phyloP scores from a whole-genome alignment of 2,888 invertebrate genomes.

The Leptinotarsa juncta region DNA sequence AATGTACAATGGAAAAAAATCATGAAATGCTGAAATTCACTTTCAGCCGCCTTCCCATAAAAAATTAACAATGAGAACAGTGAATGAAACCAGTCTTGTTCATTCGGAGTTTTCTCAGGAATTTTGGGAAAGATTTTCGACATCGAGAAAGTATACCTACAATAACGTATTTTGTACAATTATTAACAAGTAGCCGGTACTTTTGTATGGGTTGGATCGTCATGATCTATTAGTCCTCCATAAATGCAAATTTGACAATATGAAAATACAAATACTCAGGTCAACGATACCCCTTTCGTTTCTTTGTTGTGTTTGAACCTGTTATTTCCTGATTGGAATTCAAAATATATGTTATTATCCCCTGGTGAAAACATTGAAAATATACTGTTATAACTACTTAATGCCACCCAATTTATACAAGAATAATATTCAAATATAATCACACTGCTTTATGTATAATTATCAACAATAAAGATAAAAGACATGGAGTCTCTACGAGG shows the following conservation, averaged over 20 bases:
- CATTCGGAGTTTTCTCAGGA: too few species aligned
- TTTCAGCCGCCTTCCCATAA: too few species aligned
- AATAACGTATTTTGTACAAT: too few species aligned
- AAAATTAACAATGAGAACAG: too few species aligned
- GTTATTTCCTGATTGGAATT: slow-evolving; percentile 8
- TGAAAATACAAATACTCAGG: neutral
- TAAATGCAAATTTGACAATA: neutral
- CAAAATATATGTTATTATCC: neutral
- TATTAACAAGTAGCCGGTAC: too few species aligned
- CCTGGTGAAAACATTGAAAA: neutral
- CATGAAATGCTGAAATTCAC: too few species aligned
- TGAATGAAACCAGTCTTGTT: too few species aligned
- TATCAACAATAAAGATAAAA: slow-evolving; percentile 32
- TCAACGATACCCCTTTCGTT: neutral
- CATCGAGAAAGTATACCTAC: too few species aligned
- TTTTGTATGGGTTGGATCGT: too few species aligned
- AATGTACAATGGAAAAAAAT: too few species aligned
- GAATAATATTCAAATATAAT: neutral
- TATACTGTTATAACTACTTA: neutral
- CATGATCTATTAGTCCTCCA: neutral
- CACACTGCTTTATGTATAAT: slow-evolving; percentile 18
- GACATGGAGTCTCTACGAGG: slow-evolving; percentile 14
- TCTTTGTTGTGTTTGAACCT: neutral
- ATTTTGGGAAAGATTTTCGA: too few species aligned
- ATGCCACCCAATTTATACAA: neutral